Evolutionary conservation across 2,797 vertebrate genomes (phyloP).

Genomic region (Crocidura indochinensis): DNA sequence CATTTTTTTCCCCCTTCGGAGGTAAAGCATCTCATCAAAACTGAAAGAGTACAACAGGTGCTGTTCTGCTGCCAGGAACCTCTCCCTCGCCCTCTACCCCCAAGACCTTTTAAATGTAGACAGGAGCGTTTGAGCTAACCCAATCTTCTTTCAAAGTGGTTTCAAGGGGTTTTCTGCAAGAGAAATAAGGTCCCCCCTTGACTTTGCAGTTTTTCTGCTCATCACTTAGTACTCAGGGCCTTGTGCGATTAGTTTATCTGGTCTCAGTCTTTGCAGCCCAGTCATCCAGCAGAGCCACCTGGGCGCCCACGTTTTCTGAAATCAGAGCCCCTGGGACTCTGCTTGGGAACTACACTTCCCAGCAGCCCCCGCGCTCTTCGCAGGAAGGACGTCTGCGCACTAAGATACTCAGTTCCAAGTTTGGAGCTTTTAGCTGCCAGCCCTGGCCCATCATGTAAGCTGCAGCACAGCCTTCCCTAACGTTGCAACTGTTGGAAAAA

Average conservation of each 20-base stretch:
- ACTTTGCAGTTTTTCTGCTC: not conserved
- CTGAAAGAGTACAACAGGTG: slow-evolving; percentile 63
- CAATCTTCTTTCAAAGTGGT: slow-evolving; percentile 20
- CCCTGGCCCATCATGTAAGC: slow-evolving; percentile 98
- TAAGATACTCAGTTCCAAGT: slow-evolving; percentile 94
- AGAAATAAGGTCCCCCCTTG: not conserved
- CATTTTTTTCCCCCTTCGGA: not conserved
- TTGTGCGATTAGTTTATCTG: slow-evolving; percentile 39
- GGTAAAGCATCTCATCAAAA: not conserved
- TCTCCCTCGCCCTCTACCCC: not conserved
- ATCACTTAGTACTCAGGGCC: not conserved
- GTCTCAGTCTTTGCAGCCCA: slow-evolving; percentile 23
- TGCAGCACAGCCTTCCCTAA: slow-evolving; percentile 93
- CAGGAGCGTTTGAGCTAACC: not conserved
- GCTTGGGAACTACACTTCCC: slow-evolving; percentile 91
- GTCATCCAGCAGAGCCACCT: slow-evolving; percentile 15
- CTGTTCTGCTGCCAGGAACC: not conserved
- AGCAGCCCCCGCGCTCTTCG: slow-evolving; percentile 88
- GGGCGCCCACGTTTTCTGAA: slow-evolving; percentile 78
- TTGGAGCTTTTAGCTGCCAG: slow-evolving; percentile 96
- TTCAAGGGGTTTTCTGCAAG: slow-evolving; percentile 49
- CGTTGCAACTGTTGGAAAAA: slow-evolving; percentile 86
- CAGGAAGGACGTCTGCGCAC: slow-evolving; percentile 93
- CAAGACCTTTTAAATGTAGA: slow-evolving; percentile 22
- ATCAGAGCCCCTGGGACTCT: slow-evolving; percentile 74